These are phyloP conservation scores for Galeruca laticollis DNA, from an alignment of 2,888 invertebrate species.

Conservation along the genomic window DNA sequence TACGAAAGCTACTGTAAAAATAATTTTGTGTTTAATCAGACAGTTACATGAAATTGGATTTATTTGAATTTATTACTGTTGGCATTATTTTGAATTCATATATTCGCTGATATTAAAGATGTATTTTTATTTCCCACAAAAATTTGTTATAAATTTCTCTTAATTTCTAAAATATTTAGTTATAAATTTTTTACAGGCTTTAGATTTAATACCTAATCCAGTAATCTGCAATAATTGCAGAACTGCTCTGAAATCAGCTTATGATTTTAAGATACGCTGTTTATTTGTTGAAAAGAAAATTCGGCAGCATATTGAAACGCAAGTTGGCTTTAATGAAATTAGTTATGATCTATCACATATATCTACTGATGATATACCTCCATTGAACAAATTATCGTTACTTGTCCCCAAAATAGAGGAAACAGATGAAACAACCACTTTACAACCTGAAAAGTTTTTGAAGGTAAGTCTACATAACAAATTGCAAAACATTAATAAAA, in stretches of 20 bases:
- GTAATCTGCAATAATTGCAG: constrained; percentile 55
- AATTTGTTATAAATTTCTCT: too few relatives aligned
- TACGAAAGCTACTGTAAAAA: too few relatives aligned
- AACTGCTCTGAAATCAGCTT: constrained; percentile 52
- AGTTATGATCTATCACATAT: constrained; percentile 51
- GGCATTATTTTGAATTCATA: too few relatives aligned
- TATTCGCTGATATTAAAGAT: too few relatives aligned
- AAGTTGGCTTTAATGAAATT: constrained; percentile 44
- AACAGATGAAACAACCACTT: constrained; percentile 27
- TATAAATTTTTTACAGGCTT: constrained; percentile 42
- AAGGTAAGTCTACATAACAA: not conserved
- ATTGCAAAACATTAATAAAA: not conserved
- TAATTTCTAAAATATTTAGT: too few relatives aligned
- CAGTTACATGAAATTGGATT: too few relatives aligned
- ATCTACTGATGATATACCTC: constrained; percentile 46
- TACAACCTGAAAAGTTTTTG: constrained; percentile 25
- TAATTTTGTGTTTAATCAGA: too few relatives aligned
- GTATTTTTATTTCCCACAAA: too few relatives aligned
- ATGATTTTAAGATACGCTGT: constrained; percentile 55
- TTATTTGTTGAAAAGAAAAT: constrained; percentile 56
- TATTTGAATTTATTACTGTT: too few relatives aligned
- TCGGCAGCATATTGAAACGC: constrained; percentile 52
- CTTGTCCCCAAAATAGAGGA: constrained; percentile 27
- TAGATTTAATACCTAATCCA: constrained; percentile 56
- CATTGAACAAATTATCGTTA: constrained; percentile 32